A percentile compares a stretch with the other conserved stretches of the same genome.
Evolutionary conservation across 2,113 vertebrate species (phyloP).

Genomic region (Cavia porcellus): DNA sequence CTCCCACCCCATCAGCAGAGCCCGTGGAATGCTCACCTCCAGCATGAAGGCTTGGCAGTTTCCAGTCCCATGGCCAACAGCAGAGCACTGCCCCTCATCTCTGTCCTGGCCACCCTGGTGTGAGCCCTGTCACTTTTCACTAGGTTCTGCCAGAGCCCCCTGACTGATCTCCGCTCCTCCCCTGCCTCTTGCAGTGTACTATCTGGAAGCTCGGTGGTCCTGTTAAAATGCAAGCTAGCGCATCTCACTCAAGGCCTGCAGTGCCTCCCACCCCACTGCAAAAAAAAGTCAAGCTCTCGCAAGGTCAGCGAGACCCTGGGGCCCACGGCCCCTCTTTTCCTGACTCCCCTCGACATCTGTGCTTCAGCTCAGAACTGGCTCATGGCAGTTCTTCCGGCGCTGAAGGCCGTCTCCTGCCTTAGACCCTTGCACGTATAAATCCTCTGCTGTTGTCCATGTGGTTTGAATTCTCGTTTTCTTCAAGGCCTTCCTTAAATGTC

Average conservation of each 20-base stretch:
- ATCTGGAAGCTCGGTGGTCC: not conserved
- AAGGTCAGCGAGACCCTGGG: not conserved
- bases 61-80: not conserved
- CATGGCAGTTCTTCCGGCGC: not conserved
- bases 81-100: not conserved
- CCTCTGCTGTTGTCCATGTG: not conserved
- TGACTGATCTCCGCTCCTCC: too few relatives aligned
- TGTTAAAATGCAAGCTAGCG: not conserved
- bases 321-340: not conserved
- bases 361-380: not conserved
- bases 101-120: not conserved
- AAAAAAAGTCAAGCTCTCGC: not conserved
- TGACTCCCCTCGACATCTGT: fast-evolving
- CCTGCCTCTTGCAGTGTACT: not conserved
- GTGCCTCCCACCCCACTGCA: not conserved
- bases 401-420: not conserved
- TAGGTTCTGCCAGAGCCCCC: not conserved
- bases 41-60: not conserved
- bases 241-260: not conserved
- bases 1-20: not conserved
- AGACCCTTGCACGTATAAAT: not conserved
- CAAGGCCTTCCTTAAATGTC: not conserved
- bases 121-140: not conserved
- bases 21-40: not conserved
- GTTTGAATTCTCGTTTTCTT: not conserved